Conservation (phyloP, 2,888 invertebrate species). For the Loripinus fragilis region DNA sequence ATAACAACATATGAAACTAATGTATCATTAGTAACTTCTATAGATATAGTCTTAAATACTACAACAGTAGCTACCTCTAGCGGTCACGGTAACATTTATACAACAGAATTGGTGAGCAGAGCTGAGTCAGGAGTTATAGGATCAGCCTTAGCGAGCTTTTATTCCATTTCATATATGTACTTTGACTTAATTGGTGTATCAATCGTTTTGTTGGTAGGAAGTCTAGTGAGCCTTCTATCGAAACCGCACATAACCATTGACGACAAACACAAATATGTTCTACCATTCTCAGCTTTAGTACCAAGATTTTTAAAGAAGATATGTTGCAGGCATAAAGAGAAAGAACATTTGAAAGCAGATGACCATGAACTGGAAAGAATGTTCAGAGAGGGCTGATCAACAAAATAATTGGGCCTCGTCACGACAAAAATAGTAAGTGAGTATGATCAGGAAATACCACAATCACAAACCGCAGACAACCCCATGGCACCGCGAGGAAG, state of each 20-base stretch:
- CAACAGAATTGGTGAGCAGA: background rate
- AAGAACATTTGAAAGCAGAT: background rate
- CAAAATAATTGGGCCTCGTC: no score
- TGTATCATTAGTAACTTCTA: background rate
- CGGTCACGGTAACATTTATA: background rate
- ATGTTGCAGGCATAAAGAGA: background rate
- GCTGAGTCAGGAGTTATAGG: background rate
- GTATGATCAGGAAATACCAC: no score
- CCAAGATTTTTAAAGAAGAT: background rate
- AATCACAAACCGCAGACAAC: no score
- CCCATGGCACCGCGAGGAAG: no score
- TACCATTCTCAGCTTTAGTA: background rate
- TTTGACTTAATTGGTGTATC: constrained; percentile 1
- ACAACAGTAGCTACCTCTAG: background rate
- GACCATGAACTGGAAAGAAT: background rate
- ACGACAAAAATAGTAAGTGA: no score
- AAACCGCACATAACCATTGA: background rate
- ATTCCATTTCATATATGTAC: constrained; percentile 24
- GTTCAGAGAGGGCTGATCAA: background rate
- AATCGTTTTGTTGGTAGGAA: background rate
- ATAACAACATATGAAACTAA: background rate
- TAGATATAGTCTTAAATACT: background rate
- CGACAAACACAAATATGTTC: background rate
- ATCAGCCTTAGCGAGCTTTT: background rate
- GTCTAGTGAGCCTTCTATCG: constrained; percentile 5